Conservation (phyloP, 2,113 vertebrate species). For the Python bivittatus region DNA sequence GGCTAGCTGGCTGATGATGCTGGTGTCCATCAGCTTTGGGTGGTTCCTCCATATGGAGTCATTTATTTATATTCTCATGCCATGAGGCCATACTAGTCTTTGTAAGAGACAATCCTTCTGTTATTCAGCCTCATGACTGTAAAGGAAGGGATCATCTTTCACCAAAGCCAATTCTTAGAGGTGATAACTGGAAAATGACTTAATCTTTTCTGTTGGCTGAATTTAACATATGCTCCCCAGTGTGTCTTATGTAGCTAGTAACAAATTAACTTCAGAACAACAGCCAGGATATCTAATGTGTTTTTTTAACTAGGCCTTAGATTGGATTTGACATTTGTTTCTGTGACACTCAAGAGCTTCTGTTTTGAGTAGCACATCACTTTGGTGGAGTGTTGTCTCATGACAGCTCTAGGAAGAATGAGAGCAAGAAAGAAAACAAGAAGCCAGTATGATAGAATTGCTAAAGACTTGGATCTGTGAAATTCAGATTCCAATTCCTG, state of each 20-base stretch:
- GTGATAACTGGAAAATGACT: neutral
- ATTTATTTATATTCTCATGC: conserved; percentile 9
- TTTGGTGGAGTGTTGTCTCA: neutral
- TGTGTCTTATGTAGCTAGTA: rapidly evolving
- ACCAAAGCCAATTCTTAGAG: neutral
- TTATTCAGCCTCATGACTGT: neutral
- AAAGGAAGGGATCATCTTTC: neutral
- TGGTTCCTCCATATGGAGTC: neutral
- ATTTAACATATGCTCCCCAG: neutral
- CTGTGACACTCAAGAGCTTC: neutral
- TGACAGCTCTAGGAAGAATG: rapidly evolving
- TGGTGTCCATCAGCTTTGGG: neutral
- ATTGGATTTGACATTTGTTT: neutral
- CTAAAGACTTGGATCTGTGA: neutral
- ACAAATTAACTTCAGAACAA: neutral
- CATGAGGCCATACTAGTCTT: neutral
- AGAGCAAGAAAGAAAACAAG: no score
- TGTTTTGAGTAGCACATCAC: neutral
- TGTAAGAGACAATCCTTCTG: neutral
- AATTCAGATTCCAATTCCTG: neutral
- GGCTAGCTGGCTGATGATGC: neutral
- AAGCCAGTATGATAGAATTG: neutral
- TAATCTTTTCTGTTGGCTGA: neutral
- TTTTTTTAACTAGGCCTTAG: neutral
- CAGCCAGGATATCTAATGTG: neutral